Percentiles rank a stretch among this genome's conserved stretches.
phyloP scores from a whole-genome alignment of 2,888 invertebrate species.

The Macrophya alboannulata region DNA sequence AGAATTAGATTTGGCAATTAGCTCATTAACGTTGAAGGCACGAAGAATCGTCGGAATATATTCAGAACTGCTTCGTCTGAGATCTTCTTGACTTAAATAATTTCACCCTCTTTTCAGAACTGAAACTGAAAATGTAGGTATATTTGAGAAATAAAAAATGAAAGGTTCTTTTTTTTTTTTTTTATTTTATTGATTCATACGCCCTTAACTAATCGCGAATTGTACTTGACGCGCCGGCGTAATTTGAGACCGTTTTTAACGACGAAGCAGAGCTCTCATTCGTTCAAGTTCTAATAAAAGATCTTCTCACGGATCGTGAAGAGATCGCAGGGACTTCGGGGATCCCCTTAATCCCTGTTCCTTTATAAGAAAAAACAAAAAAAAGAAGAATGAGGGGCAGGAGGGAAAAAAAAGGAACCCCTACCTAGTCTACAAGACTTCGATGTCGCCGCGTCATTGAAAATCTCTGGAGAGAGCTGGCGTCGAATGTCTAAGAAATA shows the following conservation, averaged over 20 bases:
- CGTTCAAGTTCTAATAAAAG: conserved; percentile 32
- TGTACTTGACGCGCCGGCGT: conserved; percentile 2
- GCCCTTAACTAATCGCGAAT: conserved; percentile 7
- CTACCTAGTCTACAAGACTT: conserved; percentile 7
- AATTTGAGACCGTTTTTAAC: conserved; percentile 13
- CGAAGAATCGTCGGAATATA: not conserved
- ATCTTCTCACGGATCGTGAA: conserved; percentile 26
- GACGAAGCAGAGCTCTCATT: conserved; percentile 24
- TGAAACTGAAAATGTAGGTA: not conserved
- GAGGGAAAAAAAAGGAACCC: not conserved
- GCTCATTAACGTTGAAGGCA: not conserved
- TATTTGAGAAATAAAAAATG: not conserved
- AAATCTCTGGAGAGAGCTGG: not conserved
- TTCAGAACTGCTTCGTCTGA: not conserved
- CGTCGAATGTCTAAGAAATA: conserved; percentile 64
- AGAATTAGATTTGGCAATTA: not conserved
- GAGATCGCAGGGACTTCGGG: not conserved
- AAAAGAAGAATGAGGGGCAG: too few species aligned
- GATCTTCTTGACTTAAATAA: not conserved
- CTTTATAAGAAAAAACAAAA: not conserved
- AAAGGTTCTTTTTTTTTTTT: too few species aligned
- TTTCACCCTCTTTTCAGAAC: not conserved
- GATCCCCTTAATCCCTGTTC: not conserved
- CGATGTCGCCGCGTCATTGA: conserved; percentile 31
- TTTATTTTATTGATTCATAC: not conserved